Evolutionary conservation across 2,888 invertebrate genomes (phyloP), one percentile per base, ranked within the genome.

Genomic region (Athetis lepigone): DNA sequence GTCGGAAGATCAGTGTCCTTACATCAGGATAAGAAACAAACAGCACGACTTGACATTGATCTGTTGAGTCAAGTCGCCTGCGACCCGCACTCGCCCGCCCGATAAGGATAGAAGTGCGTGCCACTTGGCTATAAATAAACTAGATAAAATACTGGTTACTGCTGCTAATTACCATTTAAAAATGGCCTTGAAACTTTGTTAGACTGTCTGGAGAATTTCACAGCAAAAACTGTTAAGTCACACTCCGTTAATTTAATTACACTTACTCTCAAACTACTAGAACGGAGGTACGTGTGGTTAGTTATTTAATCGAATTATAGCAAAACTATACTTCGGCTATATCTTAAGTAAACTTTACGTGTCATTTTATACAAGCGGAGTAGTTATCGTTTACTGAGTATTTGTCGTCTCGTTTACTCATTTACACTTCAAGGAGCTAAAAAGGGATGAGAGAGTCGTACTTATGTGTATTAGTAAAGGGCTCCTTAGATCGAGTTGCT

Each of bases 41-140:
- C 69, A 75, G 76, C 77, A 67, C 55, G 62, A 77, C 79, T 82
- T 83, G 86, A 83, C 84, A 84, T 86, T 88, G 83, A 84, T 79
- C 75, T 64, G 81, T 66, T 71, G 73, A 79, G 74, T 73, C 57
- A 43, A 75, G 46, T 67, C 59, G 72, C 39, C 40, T 25, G 59
- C 78, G 79, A 78, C 81, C 80, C 70, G 72, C 62, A 58, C 67
- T 76, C 72, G 63, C 54, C 67, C 56, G 55, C 77, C 81, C 78
- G 88, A 88, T 89, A 89, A 88, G 84, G 84, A 68, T 78, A 71
- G 47, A 65, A 79, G 74, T 85, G 81, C 85, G 85, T 87, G 86
- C 82, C 79, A 77, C 80, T 81, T 74, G 68, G 70, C 81, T 85
- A 85, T 88, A 86, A 88, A 86, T 86, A 87, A 85, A 56, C 69